These are phyloP conservation scores for Oxycera nigricornis DNA, from an alignment of 2,888 invertebrate genomes.

Conservation along the genomic window DNA sequence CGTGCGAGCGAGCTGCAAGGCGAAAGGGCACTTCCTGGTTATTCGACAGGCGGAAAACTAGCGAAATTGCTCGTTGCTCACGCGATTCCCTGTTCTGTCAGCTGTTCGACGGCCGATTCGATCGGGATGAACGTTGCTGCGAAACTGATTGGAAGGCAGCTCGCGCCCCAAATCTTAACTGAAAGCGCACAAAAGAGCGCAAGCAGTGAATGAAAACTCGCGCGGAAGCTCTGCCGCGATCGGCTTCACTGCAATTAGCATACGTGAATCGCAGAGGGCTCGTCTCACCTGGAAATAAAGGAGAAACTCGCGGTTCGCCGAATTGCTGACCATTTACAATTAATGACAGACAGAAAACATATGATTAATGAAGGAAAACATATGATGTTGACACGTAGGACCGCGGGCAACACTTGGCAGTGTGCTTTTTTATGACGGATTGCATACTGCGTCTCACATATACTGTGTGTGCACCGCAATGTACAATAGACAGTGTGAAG, in stretches of 20 bases:
- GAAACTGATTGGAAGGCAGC: conserved; percentile 5
- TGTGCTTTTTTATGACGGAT: no score
- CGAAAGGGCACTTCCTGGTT: not conserved
- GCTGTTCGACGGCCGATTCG: not conserved
- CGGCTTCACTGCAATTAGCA: not conserved
- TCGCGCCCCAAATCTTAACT: not conserved
- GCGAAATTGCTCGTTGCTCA: not conserved
- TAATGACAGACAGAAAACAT: no score
- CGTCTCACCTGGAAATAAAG: conserved; percentile 18
- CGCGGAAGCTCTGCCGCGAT: not conserved
- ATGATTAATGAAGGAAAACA: no score
- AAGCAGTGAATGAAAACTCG: conserved; percentile 16
- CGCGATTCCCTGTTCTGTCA: not conserved
- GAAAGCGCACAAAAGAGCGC: conserved; percentile 19
- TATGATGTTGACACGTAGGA: no score
- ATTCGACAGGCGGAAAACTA: not conserved
- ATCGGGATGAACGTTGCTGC: conserved; percentile 12
- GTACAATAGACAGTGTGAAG: no score
- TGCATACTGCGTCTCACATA: no score
- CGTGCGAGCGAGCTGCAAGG: not conserved
- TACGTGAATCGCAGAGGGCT: conserved; percentile 2
- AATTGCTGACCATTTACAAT: no score
- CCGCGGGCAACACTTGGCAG: no score
- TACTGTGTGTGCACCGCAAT: no score
- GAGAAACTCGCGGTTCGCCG: conserved; percentile 20